Evolutionary conservation across 2,888 invertebrate genomes (phyloP).

Genomic region (Lacanobia oleracea): DNA sequence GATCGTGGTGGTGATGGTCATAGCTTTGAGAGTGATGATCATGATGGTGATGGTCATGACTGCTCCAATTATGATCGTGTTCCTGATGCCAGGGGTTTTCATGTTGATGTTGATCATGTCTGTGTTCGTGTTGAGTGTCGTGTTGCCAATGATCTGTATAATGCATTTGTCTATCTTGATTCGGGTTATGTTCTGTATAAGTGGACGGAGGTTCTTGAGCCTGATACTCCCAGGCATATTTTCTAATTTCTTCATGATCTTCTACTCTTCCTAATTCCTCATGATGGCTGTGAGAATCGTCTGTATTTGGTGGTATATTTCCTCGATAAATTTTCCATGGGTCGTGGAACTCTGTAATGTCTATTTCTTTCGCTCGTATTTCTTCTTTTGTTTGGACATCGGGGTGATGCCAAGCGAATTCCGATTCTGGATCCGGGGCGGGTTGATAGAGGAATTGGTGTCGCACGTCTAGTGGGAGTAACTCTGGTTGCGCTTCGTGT

Average conservation of each 20-base stretch:
- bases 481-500: slow-evolving; percentile 77
- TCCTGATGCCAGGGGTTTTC: slow-evolving; percentile 58
- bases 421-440: slow-evolving; percentile 82
- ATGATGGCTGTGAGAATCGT: slow-evolving; percentile 63
- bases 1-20: slow-evolving; percentile 9
- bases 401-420: slow-evolving; percentile 88
- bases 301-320: slow-evolving; percentile 81
- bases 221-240: slow-evolving; percentile 81
- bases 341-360: slow-evolving; percentile 88
- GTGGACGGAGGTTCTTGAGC: slow-evolving; percentile 56
- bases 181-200: slow-evolving; percentile 53
- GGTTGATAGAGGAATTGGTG: slow-evolving; percentile 80
- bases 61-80: slow-evolving; percentile 51
- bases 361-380: slow-evolving; percentile 69
- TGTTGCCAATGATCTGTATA: slow-evolving; percentile 61
- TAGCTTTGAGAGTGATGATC: slow-evolving; percentile 43
- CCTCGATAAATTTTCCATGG: slow-evolving; percentile 94
- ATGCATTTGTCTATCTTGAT: slow-evolving; percentile 51
- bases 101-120: slow-evolving; percentile 63
- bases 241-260: slow-evolving; percentile 78
- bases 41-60: slow-evolving; percentile 56
- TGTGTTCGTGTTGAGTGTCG: slow-evolving; percentile 51
- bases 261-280: slow-evolving; percentile 66
- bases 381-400: slow-evolving; percentile 75
- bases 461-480: slow-evolving; percentile 75